Conservation (phyloP, 2,113 vertebrate species). For the Protobothrops mucrosquamatus region DNA sequence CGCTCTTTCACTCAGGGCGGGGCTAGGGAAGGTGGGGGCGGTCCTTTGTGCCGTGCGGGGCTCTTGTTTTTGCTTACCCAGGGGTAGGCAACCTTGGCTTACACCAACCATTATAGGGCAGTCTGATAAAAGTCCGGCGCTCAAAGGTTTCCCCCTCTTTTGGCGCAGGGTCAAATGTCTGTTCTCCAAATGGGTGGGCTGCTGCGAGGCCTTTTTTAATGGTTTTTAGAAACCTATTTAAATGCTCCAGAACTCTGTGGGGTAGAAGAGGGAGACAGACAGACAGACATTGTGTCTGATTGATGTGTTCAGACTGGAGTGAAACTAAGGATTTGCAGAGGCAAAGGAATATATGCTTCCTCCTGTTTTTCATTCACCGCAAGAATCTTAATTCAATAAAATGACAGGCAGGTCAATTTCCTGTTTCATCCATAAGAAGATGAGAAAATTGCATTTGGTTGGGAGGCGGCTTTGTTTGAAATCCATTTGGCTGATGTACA, state of each 20-base stretch:
- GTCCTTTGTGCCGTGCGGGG: not conserved
- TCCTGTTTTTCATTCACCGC: not conserved
- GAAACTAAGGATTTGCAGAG: not conserved
- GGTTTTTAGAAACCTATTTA: not conserved
- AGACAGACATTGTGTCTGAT: too few relatives aligned
- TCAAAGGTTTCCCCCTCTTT: not conserved
- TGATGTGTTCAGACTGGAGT: not conserved
- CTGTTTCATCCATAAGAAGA: conserved; percentile 4
- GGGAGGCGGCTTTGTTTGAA: not conserved
- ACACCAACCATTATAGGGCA: not conserved
- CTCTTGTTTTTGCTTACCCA: too few relatives aligned
- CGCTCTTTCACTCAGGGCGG: not conserved
- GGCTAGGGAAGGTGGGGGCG: not conserved
- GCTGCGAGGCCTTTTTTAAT: not conserved
- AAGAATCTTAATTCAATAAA: not conserved
- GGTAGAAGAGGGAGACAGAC: not conserved
- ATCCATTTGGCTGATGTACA: not conserved
- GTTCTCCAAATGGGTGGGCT: not conserved
- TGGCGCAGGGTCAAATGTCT: not conserved
- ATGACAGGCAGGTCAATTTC: conserved; percentile 8
- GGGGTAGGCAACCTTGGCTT: not conserved
- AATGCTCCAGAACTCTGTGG: not conserved
- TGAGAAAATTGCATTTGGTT: not conserved
- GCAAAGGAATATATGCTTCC: not conserved
- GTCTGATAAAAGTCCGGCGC: not conserved